A percentile compares a stretch with the other conserved stretches of the same genome.
Evolutionary conservation across 2,113 vertebrate species (phyloP).

Genomic region (Heteronetta atricapilla): DNA sequence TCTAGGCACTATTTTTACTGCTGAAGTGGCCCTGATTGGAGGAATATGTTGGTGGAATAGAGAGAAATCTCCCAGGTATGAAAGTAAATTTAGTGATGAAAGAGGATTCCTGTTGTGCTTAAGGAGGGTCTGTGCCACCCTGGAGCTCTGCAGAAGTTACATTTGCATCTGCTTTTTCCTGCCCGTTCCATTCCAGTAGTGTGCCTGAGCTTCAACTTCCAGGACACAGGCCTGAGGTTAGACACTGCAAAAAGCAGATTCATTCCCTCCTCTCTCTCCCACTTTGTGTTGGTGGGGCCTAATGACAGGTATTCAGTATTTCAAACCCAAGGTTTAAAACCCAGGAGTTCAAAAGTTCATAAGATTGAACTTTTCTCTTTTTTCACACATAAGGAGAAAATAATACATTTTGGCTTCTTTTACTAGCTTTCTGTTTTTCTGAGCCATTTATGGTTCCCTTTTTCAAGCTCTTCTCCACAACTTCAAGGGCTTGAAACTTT

Average conservation of each 20-base stretch:
- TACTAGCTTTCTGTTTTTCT: slow-evolving; percentile 52
- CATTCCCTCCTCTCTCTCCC: not conserved
- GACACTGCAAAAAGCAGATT: not conserved
- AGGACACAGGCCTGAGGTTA: not conserved
- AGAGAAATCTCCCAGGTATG: not conserved
- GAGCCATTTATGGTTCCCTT: slow-evolving; percentile 36
- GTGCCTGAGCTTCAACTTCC: not conserved
- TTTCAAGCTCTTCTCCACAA: slow-evolving; percentile 31
- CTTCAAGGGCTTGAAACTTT: slow-evolving; percentile 50
- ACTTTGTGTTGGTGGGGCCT: not conserved
- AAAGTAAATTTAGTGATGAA: not conserved
- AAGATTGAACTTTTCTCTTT: slow-evolving; percentile 35
- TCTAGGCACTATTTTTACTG: not conserved
- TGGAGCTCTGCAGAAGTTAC: not conserved
- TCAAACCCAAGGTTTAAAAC: slow-evolving; percentile 23
- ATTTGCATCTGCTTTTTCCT: not conserved
- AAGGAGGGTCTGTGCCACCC: not conserved
- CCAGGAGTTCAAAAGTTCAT: slow-evolving; percentile 53
- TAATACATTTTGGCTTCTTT: slow-evolving; percentile 58
- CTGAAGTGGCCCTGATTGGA: not conserved
- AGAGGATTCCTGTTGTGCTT: not conserved
- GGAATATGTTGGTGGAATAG: not conserved
- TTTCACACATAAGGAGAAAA: slow-evolving; percentile 45
- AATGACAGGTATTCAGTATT: slow-evolving; percentile 43
- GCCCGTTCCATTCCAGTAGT: not conserved